Percentiles rank a stretch among this genome's conserved stretches.
Evolutionary conservation across 2,888 invertebrate species (phyloP).

Genomic region (Lycophotia porphyrea): DNA sequence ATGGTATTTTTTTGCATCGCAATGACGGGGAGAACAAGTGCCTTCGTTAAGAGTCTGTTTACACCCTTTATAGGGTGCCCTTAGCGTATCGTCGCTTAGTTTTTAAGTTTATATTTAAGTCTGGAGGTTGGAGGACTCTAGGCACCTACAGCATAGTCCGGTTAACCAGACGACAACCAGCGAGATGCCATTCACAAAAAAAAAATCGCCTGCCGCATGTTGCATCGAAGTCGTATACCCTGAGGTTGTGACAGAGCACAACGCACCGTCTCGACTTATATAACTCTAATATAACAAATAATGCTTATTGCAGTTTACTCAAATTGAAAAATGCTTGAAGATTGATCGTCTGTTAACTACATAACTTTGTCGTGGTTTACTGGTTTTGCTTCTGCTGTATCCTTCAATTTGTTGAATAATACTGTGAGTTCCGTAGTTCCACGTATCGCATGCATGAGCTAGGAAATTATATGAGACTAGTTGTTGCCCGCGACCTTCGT

Average conservation of each 20-base stretch:
- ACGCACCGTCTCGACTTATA: slow-evolving; percentile 39
- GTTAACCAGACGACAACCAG: neutral
- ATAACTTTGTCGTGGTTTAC: slow-evolving; percentile 28
- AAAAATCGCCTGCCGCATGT: neutral
- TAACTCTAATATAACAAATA: slow-evolving; percentile 51
- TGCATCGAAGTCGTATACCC: neutral
- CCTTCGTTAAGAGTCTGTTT: too few relatives aligned
- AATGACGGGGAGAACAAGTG: too few relatives aligned
- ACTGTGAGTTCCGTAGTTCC: neutral
- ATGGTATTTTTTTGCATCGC: too few relatives aligned
- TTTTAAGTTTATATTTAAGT: neutral
- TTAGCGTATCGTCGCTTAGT: neutral
- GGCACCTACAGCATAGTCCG: neutral
- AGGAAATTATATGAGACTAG: neutral
- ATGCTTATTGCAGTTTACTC: slow-evolving; percentile 50
- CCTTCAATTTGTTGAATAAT: slow-evolving; percentile 26
- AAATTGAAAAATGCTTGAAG: slow-evolving; percentile 49
- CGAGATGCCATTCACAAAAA: neutral
- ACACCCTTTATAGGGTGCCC: too few relatives aligned
- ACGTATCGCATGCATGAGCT: neutral
- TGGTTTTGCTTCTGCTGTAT: slow-evolving; percentile 23
- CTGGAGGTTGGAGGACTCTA: neutral
- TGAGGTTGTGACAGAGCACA: slow-evolving; percentile 28
- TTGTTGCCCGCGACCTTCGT: neutral
- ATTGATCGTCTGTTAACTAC: slow-evolving; percentile 33